These are phyloP conservation scores for Tragelaphus imberbis DNA, from an alignment of 2,113 vertebrate genomes.

Conservation along the genomic window DNA sequence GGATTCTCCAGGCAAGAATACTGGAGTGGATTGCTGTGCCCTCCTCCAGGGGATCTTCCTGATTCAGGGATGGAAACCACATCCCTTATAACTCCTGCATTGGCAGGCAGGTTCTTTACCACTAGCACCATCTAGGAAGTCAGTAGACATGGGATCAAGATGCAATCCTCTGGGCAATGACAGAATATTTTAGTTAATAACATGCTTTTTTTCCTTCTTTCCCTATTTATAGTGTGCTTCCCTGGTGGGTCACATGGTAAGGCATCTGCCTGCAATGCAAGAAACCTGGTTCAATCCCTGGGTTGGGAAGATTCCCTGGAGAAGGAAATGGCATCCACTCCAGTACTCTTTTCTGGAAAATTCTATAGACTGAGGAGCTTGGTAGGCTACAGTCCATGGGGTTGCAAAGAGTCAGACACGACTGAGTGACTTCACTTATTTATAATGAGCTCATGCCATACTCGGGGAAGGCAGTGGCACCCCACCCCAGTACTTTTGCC, in stretches of 20 bases:
- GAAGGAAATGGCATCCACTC: neutral
- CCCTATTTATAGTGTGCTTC: neutral
- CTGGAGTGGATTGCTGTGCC: neutral
- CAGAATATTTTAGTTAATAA: neutral
- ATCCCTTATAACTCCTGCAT: neutral
- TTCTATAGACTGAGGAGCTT: neutral
- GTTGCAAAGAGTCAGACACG: neutral
- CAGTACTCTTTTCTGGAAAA: neutral
- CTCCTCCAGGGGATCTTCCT: neutral
- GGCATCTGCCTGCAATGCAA: accelerated
- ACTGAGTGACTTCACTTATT: neutral
- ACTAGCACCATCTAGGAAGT: neutral
- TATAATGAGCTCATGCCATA: neutral
- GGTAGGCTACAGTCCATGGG: neutral
- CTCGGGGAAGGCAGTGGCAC: neutral
- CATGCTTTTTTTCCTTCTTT: neutral
- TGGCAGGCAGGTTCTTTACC: neutral
- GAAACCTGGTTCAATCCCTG: neutral
- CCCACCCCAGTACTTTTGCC: too few relatives aligned
- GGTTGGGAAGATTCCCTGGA: neutral
- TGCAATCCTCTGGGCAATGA: neutral
- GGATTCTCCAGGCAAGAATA: neutral
- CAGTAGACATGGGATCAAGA: neutral
- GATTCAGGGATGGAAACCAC: neutral
- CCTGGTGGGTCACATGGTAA: neutral